A percentile compares a stretch with the other conserved stretches of the same genome.
phyloP scores from a whole-genome alignment of 2,888 invertebrate species.

The Baronia brevicornis region DNA sequence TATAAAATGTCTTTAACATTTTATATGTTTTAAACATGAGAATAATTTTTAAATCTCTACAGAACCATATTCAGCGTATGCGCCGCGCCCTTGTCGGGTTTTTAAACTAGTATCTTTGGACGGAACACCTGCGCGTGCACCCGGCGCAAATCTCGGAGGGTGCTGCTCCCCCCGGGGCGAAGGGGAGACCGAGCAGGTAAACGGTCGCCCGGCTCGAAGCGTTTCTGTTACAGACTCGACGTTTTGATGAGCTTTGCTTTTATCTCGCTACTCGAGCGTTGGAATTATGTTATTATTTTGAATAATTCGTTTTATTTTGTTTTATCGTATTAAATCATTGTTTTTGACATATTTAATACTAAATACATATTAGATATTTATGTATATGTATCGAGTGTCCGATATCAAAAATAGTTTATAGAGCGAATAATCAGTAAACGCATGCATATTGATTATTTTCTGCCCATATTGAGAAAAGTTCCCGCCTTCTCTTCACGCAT shows the following conservation, averaged over 20 bases:
- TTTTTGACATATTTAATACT: no score
- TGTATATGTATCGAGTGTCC: no score
- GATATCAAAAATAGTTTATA: no score
- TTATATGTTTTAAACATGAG: slow-evolving; percentile 26
- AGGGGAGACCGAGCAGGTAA: slow-evolving; percentile 53
- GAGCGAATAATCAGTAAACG: no score
- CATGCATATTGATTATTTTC: no score
- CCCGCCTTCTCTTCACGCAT: no score
- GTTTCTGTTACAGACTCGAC: slow-evolving; percentile 7
- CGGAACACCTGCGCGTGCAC: slow-evolving; percentile 59
- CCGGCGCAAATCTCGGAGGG: slow-evolving; percentile 68
- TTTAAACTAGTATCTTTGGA: slow-evolving; percentile 50
- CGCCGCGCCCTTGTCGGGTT: slow-evolving; percentile 39
- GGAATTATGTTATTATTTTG: neutral
- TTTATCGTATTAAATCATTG: no score
- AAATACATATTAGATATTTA: no score
- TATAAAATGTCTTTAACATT: no score
- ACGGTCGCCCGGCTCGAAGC: slow-evolving; percentile 40
- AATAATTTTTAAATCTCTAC: no score
- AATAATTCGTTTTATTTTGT: no score
- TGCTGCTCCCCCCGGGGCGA: slow-evolving; percentile 34
- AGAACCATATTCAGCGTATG: slow-evolving; percentile 28
- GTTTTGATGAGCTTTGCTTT: slow-evolving; percentile 7
- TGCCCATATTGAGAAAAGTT: no score
- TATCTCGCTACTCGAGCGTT: neutral